These are phyloP conservation scores for Ursus arctos DNA, from an alignment of 2,113 vertebrate genomes.

Conservation along the genomic window DNA sequence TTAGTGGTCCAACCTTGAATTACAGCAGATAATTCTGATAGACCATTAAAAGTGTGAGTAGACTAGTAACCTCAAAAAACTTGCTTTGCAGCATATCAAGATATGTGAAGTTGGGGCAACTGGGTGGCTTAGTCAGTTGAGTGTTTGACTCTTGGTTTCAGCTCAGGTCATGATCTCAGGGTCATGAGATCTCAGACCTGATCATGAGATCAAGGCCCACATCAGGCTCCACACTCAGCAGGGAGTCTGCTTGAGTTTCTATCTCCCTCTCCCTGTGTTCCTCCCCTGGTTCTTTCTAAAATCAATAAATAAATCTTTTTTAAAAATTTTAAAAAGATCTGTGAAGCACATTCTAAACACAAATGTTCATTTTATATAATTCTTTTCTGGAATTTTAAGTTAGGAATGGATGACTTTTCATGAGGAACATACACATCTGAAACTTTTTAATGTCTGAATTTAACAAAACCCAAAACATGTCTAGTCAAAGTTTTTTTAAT, in stretches of 20 bases:
- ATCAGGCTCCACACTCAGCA: background rate
- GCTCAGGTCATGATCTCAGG: background rate
- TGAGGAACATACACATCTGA: background rate
- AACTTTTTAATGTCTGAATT: conserved; percentile 52
- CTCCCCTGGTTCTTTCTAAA: background rate
- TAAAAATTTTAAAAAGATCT: background rate
- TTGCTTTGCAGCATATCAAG: background rate
- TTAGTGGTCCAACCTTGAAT: background rate
- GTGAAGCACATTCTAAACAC: background rate
- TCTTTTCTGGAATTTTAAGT: conserved; percentile 5
- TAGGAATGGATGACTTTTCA: conserved; percentile 16
- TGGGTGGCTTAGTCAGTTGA: background rate
- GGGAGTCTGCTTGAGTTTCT: background rate
- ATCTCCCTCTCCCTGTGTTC: background rate
- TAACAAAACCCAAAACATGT: conserved; percentile 55
- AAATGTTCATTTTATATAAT: background rate
- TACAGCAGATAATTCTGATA: background rate
- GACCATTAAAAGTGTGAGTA: background rate
- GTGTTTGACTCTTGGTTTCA: background rate
- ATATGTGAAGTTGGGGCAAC: background rate
- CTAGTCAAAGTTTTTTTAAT: conserved; percentile 51
- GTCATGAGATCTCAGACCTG: too few relatives aligned
- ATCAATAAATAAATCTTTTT: background rate
- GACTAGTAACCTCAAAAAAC: background rate
- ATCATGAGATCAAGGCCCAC: background rate